phyloP scores from a whole-genome alignment of 2,888 invertebrate species.

The Leptogaster cylindrica region DNA sequence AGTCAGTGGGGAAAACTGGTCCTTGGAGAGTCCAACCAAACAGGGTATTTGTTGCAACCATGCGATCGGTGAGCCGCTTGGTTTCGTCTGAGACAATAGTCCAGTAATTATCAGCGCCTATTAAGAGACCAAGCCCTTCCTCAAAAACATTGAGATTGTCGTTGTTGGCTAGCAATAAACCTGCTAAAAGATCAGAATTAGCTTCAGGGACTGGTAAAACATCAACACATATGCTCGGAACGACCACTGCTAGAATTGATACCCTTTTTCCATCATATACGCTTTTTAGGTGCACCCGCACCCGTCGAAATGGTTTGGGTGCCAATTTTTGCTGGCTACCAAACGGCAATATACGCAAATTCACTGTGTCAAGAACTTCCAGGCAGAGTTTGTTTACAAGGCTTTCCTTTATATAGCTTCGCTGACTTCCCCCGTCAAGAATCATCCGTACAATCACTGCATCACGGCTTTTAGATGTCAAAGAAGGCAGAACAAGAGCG shows the following conservation, averaged over 20 bases:
- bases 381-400: neutral
- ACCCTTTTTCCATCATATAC: neutral
- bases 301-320: neutral
- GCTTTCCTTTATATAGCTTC: neutral
- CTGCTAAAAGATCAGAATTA: neutral
- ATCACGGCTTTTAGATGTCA: neutral
- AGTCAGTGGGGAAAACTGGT: neutral
- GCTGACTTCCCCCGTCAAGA: neutral
- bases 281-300: neutral
- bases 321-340: neutral
- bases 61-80: conserved; percentile 1
- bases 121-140: neutral
- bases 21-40: conserved; percentile 21
- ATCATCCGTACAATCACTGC: neutral
- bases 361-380: neutral
- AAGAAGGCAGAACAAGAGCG: neutral
- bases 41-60: conserved; percentile 3
- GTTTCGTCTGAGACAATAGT: neutral
- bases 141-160: neutral
- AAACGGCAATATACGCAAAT: neutral
- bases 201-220: neutral
- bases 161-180: neutral
- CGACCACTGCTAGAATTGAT: neutral
- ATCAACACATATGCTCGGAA: conserved; percentile 11
- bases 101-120: conserved; percentile 21